phyloP scores from a whole-genome alignment of 2,888 invertebrate genomes.

The Harpalus rufipes region DNA sequence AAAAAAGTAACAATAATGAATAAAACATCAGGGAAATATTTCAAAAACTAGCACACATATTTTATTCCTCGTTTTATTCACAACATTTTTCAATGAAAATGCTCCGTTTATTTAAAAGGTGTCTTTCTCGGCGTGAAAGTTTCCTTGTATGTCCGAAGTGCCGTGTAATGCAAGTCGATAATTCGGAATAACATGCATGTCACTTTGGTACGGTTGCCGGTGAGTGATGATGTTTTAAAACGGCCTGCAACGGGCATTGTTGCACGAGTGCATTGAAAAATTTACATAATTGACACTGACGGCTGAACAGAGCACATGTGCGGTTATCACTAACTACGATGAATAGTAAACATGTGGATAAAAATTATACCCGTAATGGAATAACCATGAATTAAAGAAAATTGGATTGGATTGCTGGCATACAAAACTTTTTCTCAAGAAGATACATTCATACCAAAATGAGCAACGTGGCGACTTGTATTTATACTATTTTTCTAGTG shows the following conservation, averaged over 20 bases:
- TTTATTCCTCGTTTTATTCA: background rate
- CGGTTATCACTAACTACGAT: constrained; percentile 34
- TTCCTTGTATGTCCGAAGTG: background rate
- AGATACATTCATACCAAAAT: background rate
- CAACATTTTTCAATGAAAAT: background rate
- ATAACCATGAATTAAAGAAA: background rate
- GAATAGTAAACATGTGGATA: constrained; percentile 52
- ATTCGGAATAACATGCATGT: constrained; percentile 57
- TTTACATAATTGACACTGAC: constrained; percentile 62
- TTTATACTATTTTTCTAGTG: no score
- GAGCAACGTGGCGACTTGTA: no score
- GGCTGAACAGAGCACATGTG: constrained; percentile 13
- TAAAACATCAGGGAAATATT: background rate
- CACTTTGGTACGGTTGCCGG: constrained; percentile 46
- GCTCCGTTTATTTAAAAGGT: background rate
- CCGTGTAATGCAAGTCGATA: constrained; percentile 45
- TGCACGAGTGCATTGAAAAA: constrained; percentile 55
- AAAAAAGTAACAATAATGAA: background rate
- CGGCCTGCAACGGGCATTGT: constrained; percentile 36
- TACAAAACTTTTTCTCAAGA: background rate
- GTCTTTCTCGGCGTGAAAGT: background rate
- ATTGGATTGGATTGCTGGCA: background rate
- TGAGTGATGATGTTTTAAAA: constrained; percentile 57
- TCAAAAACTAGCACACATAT: background rate
- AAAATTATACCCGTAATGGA: constrained; percentile 20